These are phyloP conservation scores for Xenus cinereus DNA, from an alignment of 2,113 vertebrate genomes.

Conservation along the genomic window DNA sequence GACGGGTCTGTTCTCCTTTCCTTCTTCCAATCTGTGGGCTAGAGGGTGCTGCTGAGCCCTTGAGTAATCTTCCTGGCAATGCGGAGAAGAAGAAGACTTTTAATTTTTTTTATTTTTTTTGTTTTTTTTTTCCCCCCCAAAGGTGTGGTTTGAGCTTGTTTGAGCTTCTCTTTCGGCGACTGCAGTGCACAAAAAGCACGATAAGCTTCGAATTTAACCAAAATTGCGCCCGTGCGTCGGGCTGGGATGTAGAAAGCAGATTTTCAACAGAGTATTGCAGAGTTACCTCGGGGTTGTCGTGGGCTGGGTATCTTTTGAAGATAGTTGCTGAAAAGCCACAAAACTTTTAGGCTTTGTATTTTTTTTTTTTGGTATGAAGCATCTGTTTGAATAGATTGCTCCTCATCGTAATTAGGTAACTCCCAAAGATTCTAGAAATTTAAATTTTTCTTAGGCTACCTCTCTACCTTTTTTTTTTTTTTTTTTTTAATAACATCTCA, in stretches of 20 bases:
- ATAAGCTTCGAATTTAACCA: background rate
- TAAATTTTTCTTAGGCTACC: background rate
- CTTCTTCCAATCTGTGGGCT: background rate
- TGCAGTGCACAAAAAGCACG: background rate
- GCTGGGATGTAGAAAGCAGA: background rate
- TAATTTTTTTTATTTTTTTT: background rate
- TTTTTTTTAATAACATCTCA: background rate
- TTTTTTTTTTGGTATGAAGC: background rate
- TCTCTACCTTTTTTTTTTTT: background rate
- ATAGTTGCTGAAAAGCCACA: too few relatives aligned
- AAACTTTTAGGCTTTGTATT: background rate
- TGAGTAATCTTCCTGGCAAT: background rate
- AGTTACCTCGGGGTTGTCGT: background rate
- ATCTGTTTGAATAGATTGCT: background rate
- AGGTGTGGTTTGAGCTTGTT: slow-evolving; percentile 22
- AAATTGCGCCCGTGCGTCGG: background rate
- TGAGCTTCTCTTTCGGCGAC: background rate
- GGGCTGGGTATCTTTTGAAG: background rate
- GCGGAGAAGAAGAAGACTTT: background rate
- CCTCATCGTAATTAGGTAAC: background rate
- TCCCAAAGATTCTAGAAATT: background rate
- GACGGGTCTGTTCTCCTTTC: background rate
- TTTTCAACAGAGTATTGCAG: background rate
- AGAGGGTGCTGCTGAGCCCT: slow-evolving; percentile 59
- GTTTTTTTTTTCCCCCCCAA: fast-evolving